phyloP scores from a whole-genome alignment of 2,888 invertebrate genomes.

The Erannis defoliaria region DNA sequence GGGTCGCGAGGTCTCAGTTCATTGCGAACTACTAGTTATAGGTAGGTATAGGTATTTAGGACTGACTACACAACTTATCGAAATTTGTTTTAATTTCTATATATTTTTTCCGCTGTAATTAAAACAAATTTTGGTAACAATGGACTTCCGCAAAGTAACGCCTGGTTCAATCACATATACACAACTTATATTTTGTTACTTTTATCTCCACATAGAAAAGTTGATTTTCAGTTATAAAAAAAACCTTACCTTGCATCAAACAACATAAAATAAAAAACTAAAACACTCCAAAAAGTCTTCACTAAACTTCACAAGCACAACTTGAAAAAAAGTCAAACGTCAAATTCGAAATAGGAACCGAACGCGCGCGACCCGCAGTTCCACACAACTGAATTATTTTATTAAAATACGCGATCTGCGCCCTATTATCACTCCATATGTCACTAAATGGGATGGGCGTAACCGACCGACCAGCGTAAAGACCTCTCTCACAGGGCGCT shows the following conservation, averaged over 20 bases:
- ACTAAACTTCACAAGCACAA: constrained; percentile 21
- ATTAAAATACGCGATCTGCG: constrained; percentile 66
- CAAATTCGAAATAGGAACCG: constrained; percentile 33
- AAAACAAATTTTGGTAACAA: no score
- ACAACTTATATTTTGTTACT: no score
- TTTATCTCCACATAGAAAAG: no score
- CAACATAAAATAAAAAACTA: constrained; percentile 16
- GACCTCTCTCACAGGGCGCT: constrained; percentile 38
- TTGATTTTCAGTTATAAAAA: neutral
- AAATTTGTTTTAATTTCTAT: no score
- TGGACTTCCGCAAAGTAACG: no score
- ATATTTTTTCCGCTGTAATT: no score
- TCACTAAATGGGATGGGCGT: constrained; percentile 73
- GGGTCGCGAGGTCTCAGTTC: no score
- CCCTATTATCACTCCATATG: constrained; percentile 79
- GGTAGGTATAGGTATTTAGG: no score
- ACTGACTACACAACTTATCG: no score
- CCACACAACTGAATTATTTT: constrained; percentile 81
- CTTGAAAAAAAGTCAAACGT: constrained; percentile 27
- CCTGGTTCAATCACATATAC: no score
- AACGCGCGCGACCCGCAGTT: constrained; percentile 39
- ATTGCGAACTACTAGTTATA: no score
- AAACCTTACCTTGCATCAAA: constrained; percentile 9
- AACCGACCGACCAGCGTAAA: constrained; percentile 52
- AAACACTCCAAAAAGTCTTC: constrained; percentile 9